A percentile compares a stretch with the other conserved stretches of the same genome.
These are phyloP conservation scores for Beroe ovata DNA, from an alignment of 37 sponge, comb jelly and placozoan species.

Conservation along the genomic window DNA sequence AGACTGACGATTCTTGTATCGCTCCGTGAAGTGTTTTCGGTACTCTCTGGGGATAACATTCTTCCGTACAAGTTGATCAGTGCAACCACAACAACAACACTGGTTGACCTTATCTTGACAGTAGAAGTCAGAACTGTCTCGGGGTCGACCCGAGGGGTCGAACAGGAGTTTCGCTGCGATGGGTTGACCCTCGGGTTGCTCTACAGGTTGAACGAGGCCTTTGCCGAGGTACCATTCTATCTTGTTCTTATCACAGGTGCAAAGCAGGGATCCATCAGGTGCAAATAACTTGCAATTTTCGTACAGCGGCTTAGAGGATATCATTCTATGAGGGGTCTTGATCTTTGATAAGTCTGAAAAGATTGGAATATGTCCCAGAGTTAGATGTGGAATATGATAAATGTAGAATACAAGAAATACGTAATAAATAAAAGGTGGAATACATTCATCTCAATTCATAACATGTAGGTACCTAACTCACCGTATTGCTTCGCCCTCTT, in stretches of 20 bases:
- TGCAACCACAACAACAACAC: constrained; percentile 81
- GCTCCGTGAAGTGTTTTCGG: constrained; percentile 73
- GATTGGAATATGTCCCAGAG: no score
- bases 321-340: background rate
- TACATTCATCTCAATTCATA: no score
- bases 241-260: constrained; percentile 76
- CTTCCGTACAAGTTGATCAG: constrained; percentile 76
- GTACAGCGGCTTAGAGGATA: constrained; percentile 73
- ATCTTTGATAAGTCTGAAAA: no score
- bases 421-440: background rate
- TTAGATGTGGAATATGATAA: no score
- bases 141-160: constrained; percentile 81
- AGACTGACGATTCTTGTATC: constrained; percentile 76
- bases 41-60: constrained; percentile 85
- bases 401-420: background rate
- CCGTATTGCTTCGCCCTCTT: no score
- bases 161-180: constrained; percentile 73
- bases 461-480: no score
- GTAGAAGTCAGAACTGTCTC: constrained; percentile 76
- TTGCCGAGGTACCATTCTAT: constrained; percentile 79
- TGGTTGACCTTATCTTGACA: constrained; percentile 77
- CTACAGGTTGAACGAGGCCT: constrained; percentile 75
- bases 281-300: constrained; percentile 81
- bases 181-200: constrained; percentile 72
- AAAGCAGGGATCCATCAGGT: constrained; percentile 79